phyloP scores from a whole-genome alignment of 2,113 vertebrate species.

The Spheniscus mendiculus region DNA sequence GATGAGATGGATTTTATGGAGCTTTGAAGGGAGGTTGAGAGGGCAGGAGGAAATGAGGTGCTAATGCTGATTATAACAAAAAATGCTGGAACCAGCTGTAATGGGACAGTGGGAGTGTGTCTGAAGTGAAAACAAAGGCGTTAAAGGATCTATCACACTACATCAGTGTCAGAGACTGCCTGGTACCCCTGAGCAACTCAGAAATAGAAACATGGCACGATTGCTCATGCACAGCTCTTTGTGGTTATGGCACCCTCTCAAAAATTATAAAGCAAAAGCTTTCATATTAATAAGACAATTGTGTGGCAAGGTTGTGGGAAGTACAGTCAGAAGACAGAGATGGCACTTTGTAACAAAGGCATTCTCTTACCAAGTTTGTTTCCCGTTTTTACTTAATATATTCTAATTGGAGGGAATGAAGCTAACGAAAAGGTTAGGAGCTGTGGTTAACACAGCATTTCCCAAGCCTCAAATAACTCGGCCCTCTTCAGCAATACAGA shows the following conservation, averaged over 20 bases:
- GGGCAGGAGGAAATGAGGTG: slow-evolving; percentile 5
- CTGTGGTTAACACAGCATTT: background rate
- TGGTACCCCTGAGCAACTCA: background rate
- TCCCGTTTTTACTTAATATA: background rate
- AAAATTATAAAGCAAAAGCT: background rate
- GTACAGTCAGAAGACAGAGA: background rate
- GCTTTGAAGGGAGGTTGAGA: background rate
- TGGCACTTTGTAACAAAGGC: background rate
- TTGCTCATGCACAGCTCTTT: background rate
- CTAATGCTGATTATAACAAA: slow-evolving; percentile 20
- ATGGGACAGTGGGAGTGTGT: background rate
- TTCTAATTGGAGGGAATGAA: background rate
- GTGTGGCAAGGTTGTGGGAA: background rate
- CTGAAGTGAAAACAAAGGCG: slow-evolving; percentile 6
- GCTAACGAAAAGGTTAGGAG: background rate
- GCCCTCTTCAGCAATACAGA: background rate
- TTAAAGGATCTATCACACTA: background rate
- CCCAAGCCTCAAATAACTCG: background rate
- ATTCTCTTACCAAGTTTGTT: background rate
- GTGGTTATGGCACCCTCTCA: background rate
- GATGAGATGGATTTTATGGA: slow-evolving; percentile 36
- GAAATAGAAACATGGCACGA: accelerated
- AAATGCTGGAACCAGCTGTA: background rate
- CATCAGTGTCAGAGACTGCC: background rate
- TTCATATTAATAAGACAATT: background rate